phyloP scores from a whole-genome alignment of 2,113 vertebrate species.

The Rhadina sibilatrix region DNA sequence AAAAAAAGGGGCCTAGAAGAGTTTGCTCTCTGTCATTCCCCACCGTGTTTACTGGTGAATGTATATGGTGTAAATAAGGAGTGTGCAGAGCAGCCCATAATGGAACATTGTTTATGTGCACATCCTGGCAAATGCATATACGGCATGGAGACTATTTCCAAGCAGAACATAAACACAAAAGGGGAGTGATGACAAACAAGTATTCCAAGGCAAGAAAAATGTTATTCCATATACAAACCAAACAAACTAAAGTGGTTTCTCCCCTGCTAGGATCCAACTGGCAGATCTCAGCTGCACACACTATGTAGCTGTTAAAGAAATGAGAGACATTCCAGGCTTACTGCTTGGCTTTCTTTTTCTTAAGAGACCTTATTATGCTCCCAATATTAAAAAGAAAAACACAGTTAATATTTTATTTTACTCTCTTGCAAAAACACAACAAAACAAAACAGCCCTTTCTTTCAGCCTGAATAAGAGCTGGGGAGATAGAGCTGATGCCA shows the following conservation, averaged over 20 bases:
- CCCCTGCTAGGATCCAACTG: constrained; percentile 60
- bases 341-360: constrained; percentile 34
- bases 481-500: neutral
- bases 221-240: constrained; percentile 64
- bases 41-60: constrained; percentile 18
- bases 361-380: constrained; percentile 38
- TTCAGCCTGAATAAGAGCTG: neutral
- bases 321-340: constrained; percentile 38
- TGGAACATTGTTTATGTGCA: constrained; percentile 67
- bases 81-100: neutral
- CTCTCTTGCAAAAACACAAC: constrained; percentile 18
- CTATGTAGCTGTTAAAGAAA: constrained; percentile 54
- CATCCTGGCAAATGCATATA: constrained; percentile 60
- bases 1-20: constrained; percentile 30
- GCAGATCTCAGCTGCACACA: constrained; percentile 53
- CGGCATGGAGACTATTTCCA: constrained; percentile 39
- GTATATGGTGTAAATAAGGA: constrained; percentile 65
- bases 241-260: constrained; percentile 66
- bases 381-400: constrained; percentile 47
- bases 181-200: constrained; percentile 65
- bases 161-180: constrained; percentile 65
- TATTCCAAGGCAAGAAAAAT: constrained; percentile 67
- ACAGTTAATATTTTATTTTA: constrained; percentile 41
- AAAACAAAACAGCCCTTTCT: constrained; percentile 34
- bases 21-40: constrained; percentile 6